Evolutionary conservation across 2,113 vertebrate genomes (phyloP).

Genomic region (Thomomys bottae): DNA sequence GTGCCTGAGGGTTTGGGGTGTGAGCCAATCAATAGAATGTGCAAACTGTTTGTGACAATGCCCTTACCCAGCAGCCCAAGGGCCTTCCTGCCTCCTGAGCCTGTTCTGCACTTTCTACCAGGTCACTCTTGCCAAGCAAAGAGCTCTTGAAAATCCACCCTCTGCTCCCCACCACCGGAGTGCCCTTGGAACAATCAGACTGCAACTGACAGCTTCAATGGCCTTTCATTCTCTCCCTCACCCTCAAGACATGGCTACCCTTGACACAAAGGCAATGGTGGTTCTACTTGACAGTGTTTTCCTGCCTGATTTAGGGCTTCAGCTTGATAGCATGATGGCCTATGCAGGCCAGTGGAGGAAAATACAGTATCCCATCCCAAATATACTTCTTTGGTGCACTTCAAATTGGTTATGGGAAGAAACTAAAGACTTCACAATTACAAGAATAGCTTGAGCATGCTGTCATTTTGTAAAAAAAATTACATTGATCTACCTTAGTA

Average conservation of each 20-base stretch:
- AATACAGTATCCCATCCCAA: neutral
- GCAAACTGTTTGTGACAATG: neutral
- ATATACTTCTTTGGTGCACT: neutral
- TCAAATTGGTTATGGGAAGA: neutral
- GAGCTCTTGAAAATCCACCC: neutral
- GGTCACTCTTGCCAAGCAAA: neutral
- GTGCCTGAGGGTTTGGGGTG: neutral
- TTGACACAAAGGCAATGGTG: conserved; percentile 17
- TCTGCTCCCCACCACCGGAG: neutral
- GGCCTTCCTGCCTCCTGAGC: neutral
- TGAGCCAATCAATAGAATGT: neutral
- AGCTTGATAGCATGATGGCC: neutral
- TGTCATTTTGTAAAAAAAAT: neutral
- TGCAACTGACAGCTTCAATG: neutral
- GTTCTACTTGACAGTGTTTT: neutral
- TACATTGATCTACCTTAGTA: neutral
- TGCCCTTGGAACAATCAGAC: conserved; percentile 36
- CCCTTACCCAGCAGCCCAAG: conserved; percentile 2
- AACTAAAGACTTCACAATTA: neutral
- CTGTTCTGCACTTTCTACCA: neutral
- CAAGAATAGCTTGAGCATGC: neutral
- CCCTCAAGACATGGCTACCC: neutral
- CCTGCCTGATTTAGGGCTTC: conserved; percentile 27
- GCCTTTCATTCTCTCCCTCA: neutral
- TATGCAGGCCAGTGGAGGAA: neutral